These are phyloP conservation scores for Beris morrisii DNA, from an alignment of 2,888 invertebrate genomes.

Conservation along the genomic window DNA sequence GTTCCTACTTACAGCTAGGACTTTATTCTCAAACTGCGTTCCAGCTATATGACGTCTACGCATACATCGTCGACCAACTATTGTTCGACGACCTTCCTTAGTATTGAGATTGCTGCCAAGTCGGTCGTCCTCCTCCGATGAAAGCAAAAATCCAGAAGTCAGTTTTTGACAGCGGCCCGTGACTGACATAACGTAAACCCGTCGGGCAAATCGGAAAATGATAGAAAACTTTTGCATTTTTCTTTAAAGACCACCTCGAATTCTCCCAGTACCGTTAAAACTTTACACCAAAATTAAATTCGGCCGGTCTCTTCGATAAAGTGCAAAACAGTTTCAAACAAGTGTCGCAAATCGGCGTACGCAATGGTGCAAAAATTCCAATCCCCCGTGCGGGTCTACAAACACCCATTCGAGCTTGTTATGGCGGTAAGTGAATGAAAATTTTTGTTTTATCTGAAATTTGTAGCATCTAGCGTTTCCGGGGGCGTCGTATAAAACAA, in stretches of 20 bases:
- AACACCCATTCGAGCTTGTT: slow-evolving; percentile 91
- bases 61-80: too few species aligned
- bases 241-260: not conserved
- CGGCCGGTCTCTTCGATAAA: not conserved
- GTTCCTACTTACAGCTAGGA: too few species aligned
- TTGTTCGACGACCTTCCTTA: too few species aligned
- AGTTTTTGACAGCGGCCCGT: slow-evolving; percentile 31
- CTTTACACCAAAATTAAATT: too few species aligned
- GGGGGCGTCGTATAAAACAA: too few species aligned
- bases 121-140: too few species aligned
- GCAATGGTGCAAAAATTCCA: slow-evolving; percentile 95
- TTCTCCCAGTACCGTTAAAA: slow-evolving; percentile 1
- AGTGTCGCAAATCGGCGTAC: not conserved
- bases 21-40: too few species aligned
- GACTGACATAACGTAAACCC: not conserved
- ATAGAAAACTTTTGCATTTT: too few species aligned
- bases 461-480: too few species aligned
- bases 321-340: not conserved
- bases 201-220: too few species aligned
- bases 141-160: slow-evolving; percentile 26
- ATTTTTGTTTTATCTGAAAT: not conserved
- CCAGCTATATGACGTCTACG: too few species aligned
- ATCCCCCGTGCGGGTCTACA: slow-evolving; percentile 92
- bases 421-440: slow-evolving; percentile 79
- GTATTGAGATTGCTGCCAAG: too few species aligned